phyloP scores from a whole-genome alignment of 2,888 invertebrate species.

The Ophioninae sp. region DNA sequence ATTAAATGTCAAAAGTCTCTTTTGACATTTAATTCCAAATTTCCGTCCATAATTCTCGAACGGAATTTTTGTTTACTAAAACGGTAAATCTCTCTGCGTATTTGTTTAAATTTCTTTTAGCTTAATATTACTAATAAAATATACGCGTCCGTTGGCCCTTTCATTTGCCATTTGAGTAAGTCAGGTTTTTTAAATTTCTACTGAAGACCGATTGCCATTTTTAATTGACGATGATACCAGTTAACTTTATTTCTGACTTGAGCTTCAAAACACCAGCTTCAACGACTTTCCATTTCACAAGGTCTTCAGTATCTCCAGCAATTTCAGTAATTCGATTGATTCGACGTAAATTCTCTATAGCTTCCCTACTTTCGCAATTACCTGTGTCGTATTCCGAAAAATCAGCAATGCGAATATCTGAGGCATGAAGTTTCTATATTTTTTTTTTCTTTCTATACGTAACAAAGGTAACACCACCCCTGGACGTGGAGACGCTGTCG shows the following conservation, averaged over 20 bases:
- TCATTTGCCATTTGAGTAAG: background rate
- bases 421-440: background rate
- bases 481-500: conserved; percentile 90
- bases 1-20: background rate
- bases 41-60: background rate
- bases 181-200: background rate
- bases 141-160: background rate
- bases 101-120: background rate
- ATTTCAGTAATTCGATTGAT: background rate
- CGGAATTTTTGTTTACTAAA: background rate
- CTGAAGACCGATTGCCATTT: background rate
- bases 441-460: conserved; percentile 13
- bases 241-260: background rate
- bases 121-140: background rate
- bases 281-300: background rate
- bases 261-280: background rate
- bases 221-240: background rate
- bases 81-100: background rate
- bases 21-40: background rate
- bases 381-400: background rate
- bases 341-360: background rate
- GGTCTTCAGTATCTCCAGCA: background rate
- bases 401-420: background rate
- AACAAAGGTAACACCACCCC: conserved; percentile 87
- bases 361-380: background rate